Evolutionary conservation across 2,797 vertebrate genomes (phyloP).

Genomic region (Crax fasciolata): DNA sequence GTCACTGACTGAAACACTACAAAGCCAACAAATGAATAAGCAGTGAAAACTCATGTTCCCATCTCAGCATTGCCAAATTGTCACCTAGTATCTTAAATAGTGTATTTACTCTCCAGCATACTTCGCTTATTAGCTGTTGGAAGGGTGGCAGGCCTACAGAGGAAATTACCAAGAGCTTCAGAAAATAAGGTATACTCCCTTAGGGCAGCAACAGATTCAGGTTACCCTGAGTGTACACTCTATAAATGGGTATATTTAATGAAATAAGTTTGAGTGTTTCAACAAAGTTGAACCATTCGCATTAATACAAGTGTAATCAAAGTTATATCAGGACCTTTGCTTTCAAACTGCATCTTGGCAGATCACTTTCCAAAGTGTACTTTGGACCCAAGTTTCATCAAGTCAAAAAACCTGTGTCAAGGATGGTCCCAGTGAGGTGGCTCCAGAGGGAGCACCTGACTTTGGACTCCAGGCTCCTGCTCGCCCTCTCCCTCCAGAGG

Average conservation of each 20-base stretch:
- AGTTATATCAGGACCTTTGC: neutral
- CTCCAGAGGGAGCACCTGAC: neutral
- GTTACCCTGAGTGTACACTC: conserved; percentile 8
- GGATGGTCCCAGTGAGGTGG: neutral
- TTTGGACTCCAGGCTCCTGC: neutral
- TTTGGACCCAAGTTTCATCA: neutral
- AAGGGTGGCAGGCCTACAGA: neutral
- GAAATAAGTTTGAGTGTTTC: conserved; percentile 26
- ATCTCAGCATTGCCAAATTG: conserved; percentile 55
- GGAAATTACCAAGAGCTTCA: conserved; percentile 65
- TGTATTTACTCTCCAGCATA: conserved; percentile 51
- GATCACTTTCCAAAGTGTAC: neutral
- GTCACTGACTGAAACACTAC: neutral
- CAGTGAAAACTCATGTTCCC: conserved; percentile 19
- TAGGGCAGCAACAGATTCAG: conserved; percentile 31
- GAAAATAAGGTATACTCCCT: conserved; percentile 53
- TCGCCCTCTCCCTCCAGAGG: neutral
- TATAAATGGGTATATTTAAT: conserved; percentile 26
- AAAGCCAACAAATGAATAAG: conserved; percentile 46
- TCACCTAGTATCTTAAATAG: conserved; percentile 23
- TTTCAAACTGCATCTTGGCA: neutral
- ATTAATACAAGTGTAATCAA: neutral
- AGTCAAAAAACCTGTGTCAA: neutral
- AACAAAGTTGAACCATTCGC: neutral
- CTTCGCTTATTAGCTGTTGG: conserved; percentile 35